Evolutionary conservation across 2,797 vertebrate genomes (phyloP), one percentile per base, ranked within the genome.

Genomic region (Poeciliopsis infans): DNA sequence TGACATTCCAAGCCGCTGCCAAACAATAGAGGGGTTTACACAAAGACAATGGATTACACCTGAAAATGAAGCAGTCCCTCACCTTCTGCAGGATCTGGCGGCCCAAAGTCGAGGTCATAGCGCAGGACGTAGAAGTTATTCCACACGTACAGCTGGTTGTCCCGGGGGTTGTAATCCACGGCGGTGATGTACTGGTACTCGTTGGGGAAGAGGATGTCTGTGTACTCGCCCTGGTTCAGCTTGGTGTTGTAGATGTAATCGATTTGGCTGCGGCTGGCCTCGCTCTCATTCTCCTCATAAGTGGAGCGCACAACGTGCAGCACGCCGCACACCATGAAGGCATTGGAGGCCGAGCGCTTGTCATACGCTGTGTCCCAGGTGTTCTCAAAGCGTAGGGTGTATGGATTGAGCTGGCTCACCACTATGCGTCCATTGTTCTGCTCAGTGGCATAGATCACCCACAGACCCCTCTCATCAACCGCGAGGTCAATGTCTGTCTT

Each of bases 111-210:
- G 91, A 99, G 95, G 90, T 98, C 97, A 3, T 99, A 99, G 80
- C 98, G 95, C 82, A 99, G 96, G 86, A 98, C 97, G 95, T 98
- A 98, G 93, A 99, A 99, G 95, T 99, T 99, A 96, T 99, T 99
- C 98, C 98, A 99, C 86, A 99, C 98, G 0, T 99, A 99, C 0
- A 99, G 96, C 88, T 98, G 98, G 94, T 99, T 99, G 93, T 99
- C 98, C 81, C 98, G 93, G 28, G 98, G 98, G 94, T 99, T 99
- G 95, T 99, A 99, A 97, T 99, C 98, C 97, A 99, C 98, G 61
- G 98, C 97, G 0, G 98, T 97, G 59, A 99, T 97, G 89, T 99
- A 99, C 93, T 99, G 98, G 94, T 99, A 97, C 95, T 98, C 97
- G 94, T 99, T 99, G 85, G 98, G 98, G 83, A 99, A 99, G 41